Conservation (phyloP, 2,888 invertebrate species). For the Chelonus formosanus region DNA sequence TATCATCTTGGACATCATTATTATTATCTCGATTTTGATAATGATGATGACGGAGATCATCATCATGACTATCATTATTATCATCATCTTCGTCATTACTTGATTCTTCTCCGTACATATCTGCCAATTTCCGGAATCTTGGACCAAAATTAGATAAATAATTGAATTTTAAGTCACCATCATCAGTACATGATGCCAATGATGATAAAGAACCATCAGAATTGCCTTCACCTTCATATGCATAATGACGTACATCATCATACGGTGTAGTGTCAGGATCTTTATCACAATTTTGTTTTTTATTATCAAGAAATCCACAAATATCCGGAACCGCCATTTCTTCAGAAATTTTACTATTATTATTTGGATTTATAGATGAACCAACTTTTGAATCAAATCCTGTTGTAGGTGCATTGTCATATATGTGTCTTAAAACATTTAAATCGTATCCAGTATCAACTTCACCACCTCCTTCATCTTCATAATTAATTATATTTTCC, state of each 20-base stretch:
- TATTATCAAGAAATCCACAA: constrained; percentile 88
- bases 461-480: constrained; percentile 98
- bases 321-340: constrained; percentile 77
- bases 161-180: constrained; percentile 93
- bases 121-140: constrained; percentile 91
- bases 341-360: constrained; percentile 67
- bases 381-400: constrained; percentile 67
- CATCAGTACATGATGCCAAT: constrained; percentile 89
- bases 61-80: constrained; percentile 74
- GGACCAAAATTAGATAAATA: constrained; percentile 95
- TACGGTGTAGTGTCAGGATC: constrained; percentile 92
- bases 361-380: constrained; percentile 53
- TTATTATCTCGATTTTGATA: constrained; percentile 8
- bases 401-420: constrained; percentile 66
- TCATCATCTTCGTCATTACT: constrained; percentile 84
- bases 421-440: constrained; percentile 77
- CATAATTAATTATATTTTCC: constrained; percentile 97
- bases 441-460: constrained; percentile 94
- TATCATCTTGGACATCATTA: constrained; percentile 4
- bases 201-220: constrained; percentile 91
- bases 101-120: constrained; percentile 92
- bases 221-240: constrained; percentile 96
- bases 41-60: constrained; percentile 51
- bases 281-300: constrained; percentile 88
- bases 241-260: constrained; percentile 97